Percentiles rank a stretch among this genome's conserved stretches.
phyloP scores from a whole-genome alignment of 2,888 invertebrate species.

The Dione vanillae region DNA sequence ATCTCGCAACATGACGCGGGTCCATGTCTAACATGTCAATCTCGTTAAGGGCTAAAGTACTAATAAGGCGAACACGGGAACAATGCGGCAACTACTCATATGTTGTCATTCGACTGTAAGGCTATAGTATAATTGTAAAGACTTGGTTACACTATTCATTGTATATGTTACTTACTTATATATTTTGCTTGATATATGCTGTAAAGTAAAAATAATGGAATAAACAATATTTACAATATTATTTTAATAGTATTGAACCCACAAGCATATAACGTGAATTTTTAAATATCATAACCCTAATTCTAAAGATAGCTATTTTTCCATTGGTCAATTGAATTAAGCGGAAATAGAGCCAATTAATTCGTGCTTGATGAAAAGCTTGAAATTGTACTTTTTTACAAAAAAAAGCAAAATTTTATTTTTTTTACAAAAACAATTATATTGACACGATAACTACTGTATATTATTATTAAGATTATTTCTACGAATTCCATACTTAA shows the following conservation, averaged over 20 bases:
- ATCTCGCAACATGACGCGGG: constrained; percentile 10
- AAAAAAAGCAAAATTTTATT: no score
- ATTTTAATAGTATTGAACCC: neutral
- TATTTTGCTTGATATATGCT: no score
- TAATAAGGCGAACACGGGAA: constrained; percentile 44
- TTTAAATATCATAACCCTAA: no score
- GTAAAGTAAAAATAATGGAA: no score
- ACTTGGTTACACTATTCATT: neutral
- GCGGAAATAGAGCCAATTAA: neutral
- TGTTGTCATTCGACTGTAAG: constrained; percentile 27
- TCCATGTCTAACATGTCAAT: constrained; percentile 35
- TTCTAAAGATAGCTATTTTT: no score
- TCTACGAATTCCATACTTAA: no score
- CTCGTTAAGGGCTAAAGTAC: constrained; percentile 48
- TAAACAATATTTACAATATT: no score
- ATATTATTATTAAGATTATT: no score
- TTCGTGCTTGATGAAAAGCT: neutral
- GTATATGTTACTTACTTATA: no score
- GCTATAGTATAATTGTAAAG: constrained; percentile 4
- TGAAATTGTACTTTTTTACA: neutral
- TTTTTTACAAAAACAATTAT: no score
- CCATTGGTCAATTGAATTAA: neutral
- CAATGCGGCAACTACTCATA: constrained; percentile 41
- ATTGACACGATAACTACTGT: no score
- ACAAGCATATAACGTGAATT: neutral